A percentile compares a stretch with the other conserved stretches of the same genome.
These are phyloP conservation scores for Nemoura dubitans DNA, from an alignment of 2,888 invertebrate genomes.

Conservation along the genomic window DNA sequence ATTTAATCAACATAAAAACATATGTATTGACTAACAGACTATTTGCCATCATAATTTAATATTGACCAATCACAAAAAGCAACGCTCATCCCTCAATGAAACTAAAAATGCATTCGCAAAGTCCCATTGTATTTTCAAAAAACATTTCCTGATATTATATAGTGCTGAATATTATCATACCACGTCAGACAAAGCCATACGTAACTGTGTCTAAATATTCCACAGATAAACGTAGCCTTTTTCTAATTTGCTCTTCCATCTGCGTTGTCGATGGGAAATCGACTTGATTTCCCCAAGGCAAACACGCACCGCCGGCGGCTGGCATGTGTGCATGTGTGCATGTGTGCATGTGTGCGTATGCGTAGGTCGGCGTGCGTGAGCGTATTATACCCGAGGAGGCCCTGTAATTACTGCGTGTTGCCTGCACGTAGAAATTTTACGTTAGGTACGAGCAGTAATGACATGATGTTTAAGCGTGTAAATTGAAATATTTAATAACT, in stretches of 20 bases:
- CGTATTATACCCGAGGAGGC: neutral
- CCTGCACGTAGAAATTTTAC: neutral
- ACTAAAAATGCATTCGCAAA: too few relatives aligned
- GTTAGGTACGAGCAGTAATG: neutral
- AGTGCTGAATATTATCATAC: too few relatives aligned
- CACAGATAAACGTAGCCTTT: neutral
- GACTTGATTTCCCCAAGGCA: neutral
- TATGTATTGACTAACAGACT: too few relatives aligned
- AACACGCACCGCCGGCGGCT: neutral
- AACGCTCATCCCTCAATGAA: too few relatives aligned
- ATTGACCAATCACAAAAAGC: too few relatives aligned
- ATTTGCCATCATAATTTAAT: too few relatives aligned
- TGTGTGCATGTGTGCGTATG: neutral
- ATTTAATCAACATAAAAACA: too few relatives aligned
- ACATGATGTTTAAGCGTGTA: neutral
- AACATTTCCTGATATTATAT: too few relatives aligned
- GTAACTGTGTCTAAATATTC: neutral
- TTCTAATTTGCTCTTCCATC: neutral
- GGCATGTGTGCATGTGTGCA: neutral
- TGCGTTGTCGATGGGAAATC: neutral
- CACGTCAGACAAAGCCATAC: too few relatives aligned
- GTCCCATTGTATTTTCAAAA: too few relatives aligned
- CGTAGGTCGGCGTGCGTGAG: neutral
- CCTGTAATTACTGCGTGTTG: neutral
- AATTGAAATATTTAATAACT: slow-evolving; percentile 12